Base-by-base conservation (phyloP, 2,113 vertebrate species). In the Aythya baeri region DNA sequence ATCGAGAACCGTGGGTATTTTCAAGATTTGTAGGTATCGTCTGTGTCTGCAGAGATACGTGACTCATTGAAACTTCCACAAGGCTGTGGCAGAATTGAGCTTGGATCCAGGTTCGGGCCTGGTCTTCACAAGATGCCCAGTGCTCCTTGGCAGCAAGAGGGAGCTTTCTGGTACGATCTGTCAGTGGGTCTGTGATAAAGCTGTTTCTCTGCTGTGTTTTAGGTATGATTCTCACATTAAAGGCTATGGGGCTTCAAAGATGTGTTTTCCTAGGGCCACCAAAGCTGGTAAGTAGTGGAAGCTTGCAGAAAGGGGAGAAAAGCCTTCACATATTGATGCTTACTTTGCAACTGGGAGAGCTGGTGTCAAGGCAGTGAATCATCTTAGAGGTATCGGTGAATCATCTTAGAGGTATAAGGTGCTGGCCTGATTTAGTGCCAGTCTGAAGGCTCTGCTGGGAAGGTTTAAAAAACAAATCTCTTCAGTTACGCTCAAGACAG, bases 181-280 rank as follows among this genome's bases (percentile, higher is more conserved):
- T 23, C 49, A 59, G 20, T 46, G 61, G 10, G 23, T 7, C 44
- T 58, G 46, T 61, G 58, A 2, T 21, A 23, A 70, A 71, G 31
- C n/a, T 84, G 13, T 38, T 61, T 74, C 17, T 92, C 11, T 90
- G 34, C n/a, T 75, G 86, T 62, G 34, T 77, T 84, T 38, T 90
- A 99, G 99, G 99, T 54, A 98, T 99, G 98, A 99, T 99, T 50
- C 97, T 99, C 59, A 99, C 99, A 0, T 75, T 99, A 75, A 99
- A 98, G 96, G 99, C 99, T 86, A 98, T 98, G 0, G 99, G 99
- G 7, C 98, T 99, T 20, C 98, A 98, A 4, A 98, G 98, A 49
- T 99, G 99, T 75, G 97, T 98, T 29, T 98, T 99, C 34, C 99
- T 98, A 20, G 99, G 99, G 94, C 99, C 99, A 4, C 99, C 99